Percentiles rank a stretch among this genome's conserved stretches.
These are phyloP conservation scores for Apocheima hispidaria DNA, from an alignment of 2,888 invertebrate species.

Conservation along the genomic window DNA sequence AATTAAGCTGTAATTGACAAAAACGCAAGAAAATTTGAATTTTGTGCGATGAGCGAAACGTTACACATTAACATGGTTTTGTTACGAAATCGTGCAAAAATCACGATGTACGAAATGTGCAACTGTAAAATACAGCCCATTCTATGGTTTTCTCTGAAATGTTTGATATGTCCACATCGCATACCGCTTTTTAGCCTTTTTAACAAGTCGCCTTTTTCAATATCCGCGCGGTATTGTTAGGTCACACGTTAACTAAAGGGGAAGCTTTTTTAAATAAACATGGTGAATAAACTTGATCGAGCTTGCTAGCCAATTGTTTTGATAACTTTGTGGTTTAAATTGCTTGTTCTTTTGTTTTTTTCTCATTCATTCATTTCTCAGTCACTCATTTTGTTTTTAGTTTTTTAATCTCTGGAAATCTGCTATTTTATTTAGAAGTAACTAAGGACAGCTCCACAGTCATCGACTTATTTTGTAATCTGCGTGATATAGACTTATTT, in stretches of 20 bases:
- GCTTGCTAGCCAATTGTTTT: constrained; percentile 33
- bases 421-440: too few relatives aligned
- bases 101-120: neutral
- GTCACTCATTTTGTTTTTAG: too few relatives aligned
- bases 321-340: neutral
- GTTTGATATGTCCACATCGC: constrained; percentile 23
- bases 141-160: constrained; percentile 13
- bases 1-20: too few relatives aligned
- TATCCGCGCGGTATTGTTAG: constrained; percentile 45
- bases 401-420: too few relatives aligned
- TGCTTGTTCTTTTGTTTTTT: neutral
- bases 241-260: constrained; percentile 28
- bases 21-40: too few relatives aligned
- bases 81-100: too few relatives aligned
- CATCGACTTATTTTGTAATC: too few relatives aligned
- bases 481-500: too few relatives aligned
- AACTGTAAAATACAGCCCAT: neutral
- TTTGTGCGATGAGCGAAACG: too few relatives aligned
- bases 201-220: constrained; percentile 50
- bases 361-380: too few relatives aligned
- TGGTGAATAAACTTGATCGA: constrained; percentile 33
- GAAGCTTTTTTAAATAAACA: constrained; percentile 39
- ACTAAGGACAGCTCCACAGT: too few relatives aligned
- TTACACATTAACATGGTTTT: too few relatives aligned
- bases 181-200: constrained; percentile 32